These are phyloP conservation scores for Tenualosa ilisha DNA, from an alignment of 2,797 vertebrate species.

Conservation along the genomic window DNA sequence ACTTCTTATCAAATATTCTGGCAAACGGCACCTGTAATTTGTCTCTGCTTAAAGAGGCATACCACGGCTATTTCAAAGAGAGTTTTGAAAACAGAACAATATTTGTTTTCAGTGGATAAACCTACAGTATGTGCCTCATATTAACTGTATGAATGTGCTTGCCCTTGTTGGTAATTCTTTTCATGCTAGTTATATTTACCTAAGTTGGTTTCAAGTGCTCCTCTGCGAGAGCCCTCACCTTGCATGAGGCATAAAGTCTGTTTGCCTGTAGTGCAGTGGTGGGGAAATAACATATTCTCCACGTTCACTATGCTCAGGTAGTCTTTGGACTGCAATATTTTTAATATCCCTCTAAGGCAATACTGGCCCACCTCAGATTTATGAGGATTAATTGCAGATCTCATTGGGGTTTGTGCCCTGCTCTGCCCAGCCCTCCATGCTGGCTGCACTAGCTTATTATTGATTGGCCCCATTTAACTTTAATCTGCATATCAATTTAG, in stretches of 20 bases:
- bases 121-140: no score
- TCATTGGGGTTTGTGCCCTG: constrained; percentile 53
- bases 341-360: background rate
- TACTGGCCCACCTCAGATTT: constrained; percentile 35
- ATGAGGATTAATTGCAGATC: constrained; percentile 70
- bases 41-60: background rate
- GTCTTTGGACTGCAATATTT: background rate
- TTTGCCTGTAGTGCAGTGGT: background rate
- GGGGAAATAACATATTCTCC: background rate
- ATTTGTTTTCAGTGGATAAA: no score
- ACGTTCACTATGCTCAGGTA: background rate
- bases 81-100: background rate
- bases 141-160: no score
- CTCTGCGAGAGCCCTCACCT: background rate
- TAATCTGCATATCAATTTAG: constrained; percentile 50
- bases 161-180: no score
- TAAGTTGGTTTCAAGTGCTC: background rate
- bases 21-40: background rate
- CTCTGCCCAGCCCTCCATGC: constrained; percentile 48
- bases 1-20: background rate
- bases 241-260: background rate
- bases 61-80: background rate
- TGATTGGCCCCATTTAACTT: constrained; percentile 56
- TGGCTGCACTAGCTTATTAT: constrained; percentile 53
- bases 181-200: background rate